Evolutionary conservation across 2,888 invertebrate genomes (phyloP).

Genomic region (Ophioninae sp.): DNA sequence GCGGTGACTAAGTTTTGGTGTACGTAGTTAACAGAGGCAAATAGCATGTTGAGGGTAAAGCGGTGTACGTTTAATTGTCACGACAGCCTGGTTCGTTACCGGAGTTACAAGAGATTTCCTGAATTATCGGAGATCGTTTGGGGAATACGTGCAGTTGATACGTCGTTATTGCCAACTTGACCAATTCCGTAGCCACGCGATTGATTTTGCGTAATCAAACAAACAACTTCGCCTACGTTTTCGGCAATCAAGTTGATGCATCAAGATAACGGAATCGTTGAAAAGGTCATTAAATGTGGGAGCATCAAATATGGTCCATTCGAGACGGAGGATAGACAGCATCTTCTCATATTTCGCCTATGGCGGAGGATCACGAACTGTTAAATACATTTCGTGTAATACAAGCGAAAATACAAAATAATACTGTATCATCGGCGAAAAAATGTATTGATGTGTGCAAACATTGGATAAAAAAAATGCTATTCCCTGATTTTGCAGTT

Average conservation of each 20-base stretch:
- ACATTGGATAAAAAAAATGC: not conserved
- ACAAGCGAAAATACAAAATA: too few relatives aligned
- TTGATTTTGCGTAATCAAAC: not conserved
- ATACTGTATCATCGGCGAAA: not conserved
- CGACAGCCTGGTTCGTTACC: constrained; percentile 48
- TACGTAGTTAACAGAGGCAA: constrained; percentile 38
- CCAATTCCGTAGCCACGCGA: not conserved
- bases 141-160: not conserved
- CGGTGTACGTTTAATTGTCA: constrained; percentile 16
- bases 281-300: not conserved
- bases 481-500: too few relatives aligned
- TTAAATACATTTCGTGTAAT: not conserved
- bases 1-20: constrained; percentile 8
- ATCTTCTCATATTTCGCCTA: not conserved
- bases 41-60: constrained; percentile 44
- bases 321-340: not conserved
- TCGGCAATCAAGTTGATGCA: not conserved
- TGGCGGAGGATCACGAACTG: not conserved
- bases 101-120: constrained; percentile 46
- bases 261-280: not conserved
- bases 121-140: constrained; percentile 24
- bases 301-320: not conserved
- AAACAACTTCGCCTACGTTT: not conserved
- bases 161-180: constrained; percentile 3
- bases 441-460: not conserved